Base-by-base conservation (phyloP, 2,797 vertebrate species). In the Margarornis squamiger region DNA sequence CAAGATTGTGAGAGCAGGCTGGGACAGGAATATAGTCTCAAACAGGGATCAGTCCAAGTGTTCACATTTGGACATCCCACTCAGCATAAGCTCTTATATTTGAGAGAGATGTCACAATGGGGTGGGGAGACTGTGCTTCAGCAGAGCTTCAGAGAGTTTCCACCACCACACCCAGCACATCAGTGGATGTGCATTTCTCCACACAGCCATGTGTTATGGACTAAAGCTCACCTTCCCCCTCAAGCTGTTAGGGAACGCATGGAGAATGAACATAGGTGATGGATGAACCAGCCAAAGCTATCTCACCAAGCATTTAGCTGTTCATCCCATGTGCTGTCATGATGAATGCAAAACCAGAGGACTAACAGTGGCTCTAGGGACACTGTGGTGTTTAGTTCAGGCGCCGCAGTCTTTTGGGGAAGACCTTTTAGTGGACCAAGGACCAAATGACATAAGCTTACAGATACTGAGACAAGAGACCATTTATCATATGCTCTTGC, bases 271-370 rank as follows among this genome's bases (percentile, higher is more conserved):
- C 12, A 11, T 1, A 29, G 30, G 32, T 32, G 67, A 48, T 18
- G 65, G 61, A 52, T 3, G 58, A 87, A 48, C 6, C 41, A 39
- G 32, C 7, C 45, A 48, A 59, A 84, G 39, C 15, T 43, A 32
- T 14, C 13, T 26, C 52, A 46, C 18, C 0, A 4, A 43, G 24
- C 30, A 15, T 49, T 54, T 21, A 43, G 23, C 52, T 77, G 27
- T 22, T 65, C 34, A 26, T 38, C 1, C 0, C 0, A 0, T 24
- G 58, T 15, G 20, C 57, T 46, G 15, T 39, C 5, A 3, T 2
- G 45, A 45, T 14, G 10, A 59, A 46, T 24, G 34, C 13, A 67
- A 45, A 65, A 14, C 24, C 32, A 65, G 32, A 52, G 41, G 32
- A 59, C 57, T 16, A 55, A 63, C 36, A 65, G 12, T 21, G n/a